A percentile compares a stretch with the other conserved stretches of the same genome.
Evolutionary conservation across 35 echinoderm and acorn worm species (phyloP).

Genomic region (Anneissia japonica): DNA sequence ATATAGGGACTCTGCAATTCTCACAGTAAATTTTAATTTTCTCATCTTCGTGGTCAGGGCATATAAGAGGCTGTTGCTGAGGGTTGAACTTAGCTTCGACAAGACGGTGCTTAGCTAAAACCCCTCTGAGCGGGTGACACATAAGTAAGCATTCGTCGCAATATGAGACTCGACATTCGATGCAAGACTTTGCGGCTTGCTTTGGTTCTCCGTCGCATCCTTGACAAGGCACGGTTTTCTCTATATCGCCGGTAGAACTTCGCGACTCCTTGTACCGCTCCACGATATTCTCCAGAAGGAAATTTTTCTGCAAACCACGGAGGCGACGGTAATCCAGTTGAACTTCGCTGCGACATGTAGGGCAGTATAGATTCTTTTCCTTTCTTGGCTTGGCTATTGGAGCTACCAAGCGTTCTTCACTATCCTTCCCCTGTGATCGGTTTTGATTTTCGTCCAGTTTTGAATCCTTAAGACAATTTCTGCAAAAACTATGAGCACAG

Average conservation of each 20-base stretch:
- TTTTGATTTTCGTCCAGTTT: neutral
- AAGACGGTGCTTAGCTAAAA: neutral
- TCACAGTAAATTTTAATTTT: slow-evolving; percentile 13
- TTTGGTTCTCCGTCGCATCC: neutral
- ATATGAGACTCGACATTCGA: slow-evolving; percentile 7
- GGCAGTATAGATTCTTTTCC: neutral
- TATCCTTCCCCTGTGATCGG: neutral
- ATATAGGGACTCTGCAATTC: neutral
- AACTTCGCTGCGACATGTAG: neutral
- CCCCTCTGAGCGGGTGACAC: neutral
- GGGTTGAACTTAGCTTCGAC: neutral
- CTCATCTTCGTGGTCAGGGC: slow-evolving; percentile 17
- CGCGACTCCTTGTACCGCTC: neutral
- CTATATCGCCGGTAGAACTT: neutral
- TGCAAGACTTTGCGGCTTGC: neutral
- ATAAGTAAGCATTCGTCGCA: neutral
- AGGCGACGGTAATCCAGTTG: neutral
- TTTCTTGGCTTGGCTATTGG: neutral
- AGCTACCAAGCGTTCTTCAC: neutral
- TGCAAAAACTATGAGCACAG: slow-evolving; percentile 6
- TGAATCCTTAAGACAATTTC: neutral
- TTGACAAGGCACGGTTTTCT: neutral
- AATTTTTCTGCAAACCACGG: neutral
- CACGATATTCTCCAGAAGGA: neutral
- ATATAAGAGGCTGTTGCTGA: neutral